These are phyloP conservation scores for Zaprionus davidi DNA, from an alignment of 1,140 invertebrate species.

Conservation along the genomic window DNA sequence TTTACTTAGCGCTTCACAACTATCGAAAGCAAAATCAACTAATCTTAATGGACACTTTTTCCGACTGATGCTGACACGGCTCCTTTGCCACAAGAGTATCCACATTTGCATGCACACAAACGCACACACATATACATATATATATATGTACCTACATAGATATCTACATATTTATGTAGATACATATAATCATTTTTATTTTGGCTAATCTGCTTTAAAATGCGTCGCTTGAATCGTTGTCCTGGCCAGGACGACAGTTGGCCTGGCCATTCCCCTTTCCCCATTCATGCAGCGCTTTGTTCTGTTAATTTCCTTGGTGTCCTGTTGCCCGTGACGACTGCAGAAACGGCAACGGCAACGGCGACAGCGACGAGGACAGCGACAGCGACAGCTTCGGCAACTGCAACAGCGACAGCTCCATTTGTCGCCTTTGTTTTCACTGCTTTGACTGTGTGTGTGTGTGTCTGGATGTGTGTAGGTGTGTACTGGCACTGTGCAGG, in stretches of 20 bases:
- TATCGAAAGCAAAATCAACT: constrained; percentile 80
- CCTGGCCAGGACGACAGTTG: background rate
- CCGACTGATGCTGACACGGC: constrained; percentile 66
- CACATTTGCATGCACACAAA: background rate
- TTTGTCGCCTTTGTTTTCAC: constrained; percentile 72
- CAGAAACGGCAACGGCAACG: constrained; percentile 10
- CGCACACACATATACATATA: background rate
- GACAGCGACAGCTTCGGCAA: constrained; percentile 17
- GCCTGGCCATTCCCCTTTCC: constrained; percentile 16
- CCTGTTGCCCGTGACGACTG: constrained; percentile 72
- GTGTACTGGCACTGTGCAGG: constrained; percentile 47
- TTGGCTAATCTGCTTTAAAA: constrained; percentile 51
- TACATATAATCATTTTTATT: constrained; percentile 9
- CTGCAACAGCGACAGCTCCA: constrained; percentile 56
- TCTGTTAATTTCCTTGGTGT: constrained; percentile 76
- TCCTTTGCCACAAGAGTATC: constrained; percentile 1
- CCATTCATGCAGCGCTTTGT: constrained; percentile 58
- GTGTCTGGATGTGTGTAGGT: constrained; percentile 15
- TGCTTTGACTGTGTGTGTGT: constrained; percentile 47
- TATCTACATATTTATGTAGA: constrained; percentile 6
- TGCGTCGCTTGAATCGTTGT: constrained; percentile 19
- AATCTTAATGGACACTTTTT: constrained; percentile 78
- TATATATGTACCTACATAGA: constrained; percentile 20
- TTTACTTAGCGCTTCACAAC: constrained; percentile 70
- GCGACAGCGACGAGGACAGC: background rate